Percentiles rank a stretch among this genome's conserved stretches.
Evolutionary conservation across 2,113 vertebrate genomes (phyloP).

Genomic region (Phyllostomus hastatus): DNA sequence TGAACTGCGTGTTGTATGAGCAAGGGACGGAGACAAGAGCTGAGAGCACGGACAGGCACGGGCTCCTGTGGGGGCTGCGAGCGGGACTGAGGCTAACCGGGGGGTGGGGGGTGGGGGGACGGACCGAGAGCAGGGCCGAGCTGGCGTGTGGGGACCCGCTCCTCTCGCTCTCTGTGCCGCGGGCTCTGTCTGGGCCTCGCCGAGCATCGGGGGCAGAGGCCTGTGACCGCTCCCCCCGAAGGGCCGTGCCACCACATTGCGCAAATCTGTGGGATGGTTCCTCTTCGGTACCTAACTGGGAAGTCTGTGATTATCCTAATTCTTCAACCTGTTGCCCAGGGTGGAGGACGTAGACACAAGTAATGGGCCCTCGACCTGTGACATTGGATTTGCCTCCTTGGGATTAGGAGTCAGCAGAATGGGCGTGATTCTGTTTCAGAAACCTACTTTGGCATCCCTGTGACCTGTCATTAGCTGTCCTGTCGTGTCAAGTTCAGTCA

Average conservation of each 20-base stretch:
- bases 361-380: conserved; percentile 32
- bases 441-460: background rate
- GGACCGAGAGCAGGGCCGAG: too few species aligned
- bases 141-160: background rate
- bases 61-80: background rate
- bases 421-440: background rate
- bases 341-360: background rate
- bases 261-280: background rate
- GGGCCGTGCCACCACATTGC: background rate
- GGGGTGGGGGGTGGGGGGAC: background rate
- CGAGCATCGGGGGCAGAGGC: background rate
- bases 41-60: background rate
- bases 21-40: background rate
- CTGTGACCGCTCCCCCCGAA: background rate
- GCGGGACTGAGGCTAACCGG: background rate
- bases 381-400: background rate
- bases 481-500: background rate
- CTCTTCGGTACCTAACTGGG: background rate
- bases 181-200: background rate
- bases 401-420: conserved; percentile 11
- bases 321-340: conserved; percentile 11
- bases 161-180: fast-evolving
- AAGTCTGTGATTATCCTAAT: conserved; percentile 40
- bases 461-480: conserved; percentile 21
- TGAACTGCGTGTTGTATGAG: background rate